Percentiles rank a stretch among this genome's conserved stretches.
These are phyloP conservation scores for Zophobas atratus DNA, from an alignment of 1,140 invertebrate species.

Conservation along the genomic window DNA sequence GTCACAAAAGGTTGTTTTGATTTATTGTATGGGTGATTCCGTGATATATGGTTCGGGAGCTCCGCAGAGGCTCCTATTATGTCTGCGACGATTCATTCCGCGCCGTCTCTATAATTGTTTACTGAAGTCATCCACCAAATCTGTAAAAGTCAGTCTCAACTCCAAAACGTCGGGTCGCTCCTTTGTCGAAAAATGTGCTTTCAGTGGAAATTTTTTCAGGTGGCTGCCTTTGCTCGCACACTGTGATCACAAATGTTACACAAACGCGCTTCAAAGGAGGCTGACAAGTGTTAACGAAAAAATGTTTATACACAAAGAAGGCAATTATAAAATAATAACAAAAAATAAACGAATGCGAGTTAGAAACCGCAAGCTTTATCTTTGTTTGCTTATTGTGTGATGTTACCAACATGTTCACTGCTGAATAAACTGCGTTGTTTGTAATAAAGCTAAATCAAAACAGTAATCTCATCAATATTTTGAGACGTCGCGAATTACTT, in stretches of 20 bases:
- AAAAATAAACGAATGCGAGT: not conserved
- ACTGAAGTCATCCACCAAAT: not conserved
- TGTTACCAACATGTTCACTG: too few species aligned
- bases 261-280: not conserved
- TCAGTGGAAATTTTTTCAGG: not conserved
- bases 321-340: not conserved
- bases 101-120: not conserved
- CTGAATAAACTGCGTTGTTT: too few species aligned
- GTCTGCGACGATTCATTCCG: too few species aligned
- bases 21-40: too few species aligned
- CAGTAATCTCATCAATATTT: too few species aligned
- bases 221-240: not conserved
- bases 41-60: too few species aligned
- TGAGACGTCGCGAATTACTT: too few species aligned
- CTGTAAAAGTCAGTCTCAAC: not conserved
- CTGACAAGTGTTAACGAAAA: not conserved
- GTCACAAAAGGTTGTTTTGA: not conserved
- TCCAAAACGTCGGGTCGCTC: not conserved
- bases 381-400: not conserved
- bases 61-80: too few species aligned
- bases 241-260: not conserved
- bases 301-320: not conserved
- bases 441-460: too few species aligned
- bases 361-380: conserved; percentile 1
- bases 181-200: not conserved